phyloP scores from a whole-genome alignment of 2,797 vertebrate genomes.

The Hydrolagus colliei region DNA sequence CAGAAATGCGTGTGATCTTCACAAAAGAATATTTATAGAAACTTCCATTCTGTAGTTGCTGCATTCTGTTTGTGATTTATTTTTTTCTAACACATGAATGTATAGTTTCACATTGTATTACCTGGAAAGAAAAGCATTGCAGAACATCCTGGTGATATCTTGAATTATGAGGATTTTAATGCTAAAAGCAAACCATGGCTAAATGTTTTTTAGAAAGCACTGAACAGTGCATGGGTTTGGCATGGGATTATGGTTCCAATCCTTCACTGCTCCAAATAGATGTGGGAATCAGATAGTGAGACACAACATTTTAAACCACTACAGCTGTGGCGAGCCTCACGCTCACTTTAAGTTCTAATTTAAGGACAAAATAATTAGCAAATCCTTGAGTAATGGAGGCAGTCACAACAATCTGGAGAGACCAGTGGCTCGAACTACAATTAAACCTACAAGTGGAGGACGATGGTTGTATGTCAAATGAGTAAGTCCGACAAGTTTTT shows the following conservation, averaged over 20 bases:
- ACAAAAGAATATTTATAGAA: not conserved
- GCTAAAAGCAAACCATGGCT: no score
- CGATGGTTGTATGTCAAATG: not conserved
- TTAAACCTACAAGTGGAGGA: not conserved
- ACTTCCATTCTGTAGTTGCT: not conserved
- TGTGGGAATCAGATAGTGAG: not conserved
- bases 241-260: not conserved
- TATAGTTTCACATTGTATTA: not conserved
- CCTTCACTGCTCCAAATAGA: not conserved
- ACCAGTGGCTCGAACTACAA: not conserved
- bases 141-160: not conserved
- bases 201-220: not conserved
- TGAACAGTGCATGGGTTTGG: not conserved
- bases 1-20: not conserved
- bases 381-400: not conserved
- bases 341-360: not conserved
- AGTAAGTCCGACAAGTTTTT: not conserved
- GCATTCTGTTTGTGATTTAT: not conserved
- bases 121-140: not conserved
- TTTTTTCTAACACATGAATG: not conserved
- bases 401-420: not conserved
- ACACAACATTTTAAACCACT: not conserved
- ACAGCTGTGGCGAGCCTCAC: not conserved
- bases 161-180: not conserved
- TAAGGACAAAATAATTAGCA: not conserved